Conservation (phyloP, 1,140 invertebrate species). For the Rhagoletis pomonella region DNA sequence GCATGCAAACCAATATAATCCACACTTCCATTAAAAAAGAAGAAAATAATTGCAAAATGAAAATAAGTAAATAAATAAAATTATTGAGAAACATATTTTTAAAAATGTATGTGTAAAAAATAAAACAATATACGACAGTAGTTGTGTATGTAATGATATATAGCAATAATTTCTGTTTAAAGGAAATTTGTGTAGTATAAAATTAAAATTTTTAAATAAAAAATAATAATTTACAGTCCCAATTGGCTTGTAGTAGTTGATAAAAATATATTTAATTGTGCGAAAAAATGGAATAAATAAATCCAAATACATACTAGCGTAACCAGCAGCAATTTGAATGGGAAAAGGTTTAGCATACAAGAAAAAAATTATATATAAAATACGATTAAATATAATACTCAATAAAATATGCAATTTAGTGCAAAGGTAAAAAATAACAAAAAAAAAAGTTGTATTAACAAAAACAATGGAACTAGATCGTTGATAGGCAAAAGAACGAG, state of each 20-base stretch:
- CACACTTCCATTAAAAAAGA: not conserved
- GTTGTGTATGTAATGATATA: too few relatives aligned
- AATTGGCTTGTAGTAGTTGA: not conserved
- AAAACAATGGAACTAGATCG: not conserved
- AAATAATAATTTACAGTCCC: not conserved
- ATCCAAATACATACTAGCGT: not conserved
- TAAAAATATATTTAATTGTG: too few relatives aligned
- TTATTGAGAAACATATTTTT: not conserved
- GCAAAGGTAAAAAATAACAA: not conserved
- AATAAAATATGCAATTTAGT: constrained; percentile 21
- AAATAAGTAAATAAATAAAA: not conserved
- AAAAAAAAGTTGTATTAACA: not conserved
- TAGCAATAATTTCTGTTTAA: not conserved
- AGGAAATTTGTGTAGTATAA: not conserved
- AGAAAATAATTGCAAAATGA: not conserved
- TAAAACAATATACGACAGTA: too few relatives aligned
- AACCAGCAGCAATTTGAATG: not conserved
- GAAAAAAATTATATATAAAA: not conserved
- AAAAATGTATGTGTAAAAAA: too few relatives aligned
- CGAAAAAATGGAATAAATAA: not conserved
- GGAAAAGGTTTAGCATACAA: not conserved
- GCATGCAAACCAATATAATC: too few relatives aligned
- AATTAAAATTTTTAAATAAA: not conserved
- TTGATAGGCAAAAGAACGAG: too few relatives aligned
- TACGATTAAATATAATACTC: not conserved